These are phyloP conservation scores for Onychostoma macrolepis DNA, from an alignment of 2,113 vertebrate species.

Conservation along the genomic window DNA sequence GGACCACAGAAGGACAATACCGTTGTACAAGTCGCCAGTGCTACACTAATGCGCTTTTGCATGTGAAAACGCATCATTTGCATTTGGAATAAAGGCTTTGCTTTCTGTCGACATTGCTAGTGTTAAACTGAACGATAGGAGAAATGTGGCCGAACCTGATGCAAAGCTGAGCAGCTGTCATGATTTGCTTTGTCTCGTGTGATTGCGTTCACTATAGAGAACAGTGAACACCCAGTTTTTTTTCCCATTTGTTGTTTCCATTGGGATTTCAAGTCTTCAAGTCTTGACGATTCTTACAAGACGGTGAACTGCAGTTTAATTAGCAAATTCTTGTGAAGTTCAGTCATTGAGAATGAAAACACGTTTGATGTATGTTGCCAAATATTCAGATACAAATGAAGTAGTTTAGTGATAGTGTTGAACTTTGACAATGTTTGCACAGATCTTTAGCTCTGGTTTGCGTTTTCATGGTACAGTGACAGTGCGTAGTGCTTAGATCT, in stretches of 20 bases:
- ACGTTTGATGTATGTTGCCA: neutral
- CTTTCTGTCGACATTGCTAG: conserved; percentile 61
- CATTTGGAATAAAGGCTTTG: conserved; percentile 58
- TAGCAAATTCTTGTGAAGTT: too few relatives aligned
- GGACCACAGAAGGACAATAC: conserved; percentile 37
- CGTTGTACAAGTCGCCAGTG: conserved; percentile 29
- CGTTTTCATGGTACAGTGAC: neutral
- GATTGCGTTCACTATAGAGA: conserved; percentile 63
- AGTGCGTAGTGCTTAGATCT: neutral
- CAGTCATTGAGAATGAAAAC: neutral
- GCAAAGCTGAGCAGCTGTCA: neutral
- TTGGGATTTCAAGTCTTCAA: neutral
- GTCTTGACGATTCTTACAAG: neutral
- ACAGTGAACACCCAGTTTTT: neutral
- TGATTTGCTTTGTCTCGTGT: conserved; percentile 63
- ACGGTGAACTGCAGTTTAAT: too few relatives aligned
- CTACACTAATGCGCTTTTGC: conserved; percentile 62
- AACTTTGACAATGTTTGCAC: neutral
- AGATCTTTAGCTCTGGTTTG: neutral
- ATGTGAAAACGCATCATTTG: conserved; percentile 51
- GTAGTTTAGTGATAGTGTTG: neutral
- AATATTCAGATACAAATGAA: neutral
- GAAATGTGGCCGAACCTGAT: conserved; percentile 65
- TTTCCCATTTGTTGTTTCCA: neutral
- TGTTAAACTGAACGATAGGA: conserved; percentile 56